Base-by-base conservation (phyloP, 1,140 invertebrate species). In the Centruroides sculpturatus region DNA sequence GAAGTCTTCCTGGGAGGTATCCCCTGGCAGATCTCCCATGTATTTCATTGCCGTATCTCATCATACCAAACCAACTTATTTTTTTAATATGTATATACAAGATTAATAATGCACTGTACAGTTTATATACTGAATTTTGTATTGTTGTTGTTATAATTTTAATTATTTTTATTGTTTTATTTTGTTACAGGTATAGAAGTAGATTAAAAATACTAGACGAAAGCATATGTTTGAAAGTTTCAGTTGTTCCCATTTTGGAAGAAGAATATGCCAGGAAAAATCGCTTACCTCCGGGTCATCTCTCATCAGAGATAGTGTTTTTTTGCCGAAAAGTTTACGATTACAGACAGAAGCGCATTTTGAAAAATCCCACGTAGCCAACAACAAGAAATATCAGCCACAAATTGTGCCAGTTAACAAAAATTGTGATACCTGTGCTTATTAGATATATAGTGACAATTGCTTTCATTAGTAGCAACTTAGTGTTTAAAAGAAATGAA, bases 281-380 rank as follows among this genome's bases (percentile, higher is more conserved):
- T 55, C 73, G 78, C 47, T 83, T 86, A 68, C 82, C 85, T n/a
- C 83, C 84, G 41, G 79, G 84, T 41, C 82, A 84, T 65, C 82
- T 86, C 8, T 84, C 87, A 41, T 79, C 85, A 5, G 92, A 95
- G 65, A 83, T 90, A 72, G 87, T 98, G 3, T 89, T 96, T 68
- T 90, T 94, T 76, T 96, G 92, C 76, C 83, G 90, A 13, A 85
- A 87, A 66, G 89, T 95, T 47, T 97, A 96, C 75, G 93, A 97
- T 74, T 95, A 91, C 76, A 81, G 92, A 59, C 85, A 89, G 61
- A 79, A 78, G 64, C 67, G 80, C 49, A 74, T 81, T 46, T 50
- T 65, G 35, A 65, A 65, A 56, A 65, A 65, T 47, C 64, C 64
- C 4, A 9, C 55, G 23, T 64, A 41, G 41, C 41, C 41, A 41